Conservation (phyloP, 2,888 invertebrate species). For the Silvanus unidentatus region DNA sequence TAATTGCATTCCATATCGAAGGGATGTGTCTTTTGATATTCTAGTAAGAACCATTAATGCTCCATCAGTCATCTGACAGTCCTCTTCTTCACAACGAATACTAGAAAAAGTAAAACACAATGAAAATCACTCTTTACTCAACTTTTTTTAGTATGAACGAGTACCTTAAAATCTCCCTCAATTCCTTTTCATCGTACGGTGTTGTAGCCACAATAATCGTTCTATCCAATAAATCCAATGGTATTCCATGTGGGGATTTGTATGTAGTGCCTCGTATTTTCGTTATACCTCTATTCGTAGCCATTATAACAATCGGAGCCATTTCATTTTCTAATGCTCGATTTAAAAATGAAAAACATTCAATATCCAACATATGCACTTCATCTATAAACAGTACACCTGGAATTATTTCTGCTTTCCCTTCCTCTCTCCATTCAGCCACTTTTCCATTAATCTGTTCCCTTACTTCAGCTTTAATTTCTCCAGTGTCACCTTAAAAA, state of each 20-base stretch:
- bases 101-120: constrained; percentile 20
- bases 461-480: constrained; percentile 94
- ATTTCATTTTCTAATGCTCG: constrained; percentile 95
- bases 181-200: constrained; percentile 82
- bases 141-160: too few relatives aligned
- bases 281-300: constrained; percentile 94
- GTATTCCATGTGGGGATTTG: constrained; percentile 94
- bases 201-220: constrained; percentile 91
- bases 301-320: constrained; percentile 97
- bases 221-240: constrained; percentile 90
- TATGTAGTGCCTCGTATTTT: constrained; percentile 80
- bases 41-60: constrained; percentile 86
- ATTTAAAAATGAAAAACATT: constrained; percentile 97
- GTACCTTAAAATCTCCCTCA: constrained; percentile 79
- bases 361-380: constrained; percentile 98
- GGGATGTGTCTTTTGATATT: constrained; percentile 87
- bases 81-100: constrained; percentile 91
- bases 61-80: constrained; percentile 89
- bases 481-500: constrained; percentile 87
- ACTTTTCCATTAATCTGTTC: constrained; percentile 94
- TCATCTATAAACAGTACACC: constrained; percentile 97
- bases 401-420: constrained; percentile 97
- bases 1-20: constrained; percentile 95
- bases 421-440: constrained; percentile 98
- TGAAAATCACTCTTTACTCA: constrained; percentile 5